A percentile compares a stretch with the other conserved stretches of the same genome.
Conservation (phyloP, 2,797 vertebrate genomes). For the Cheirogaleus major region DNA sequence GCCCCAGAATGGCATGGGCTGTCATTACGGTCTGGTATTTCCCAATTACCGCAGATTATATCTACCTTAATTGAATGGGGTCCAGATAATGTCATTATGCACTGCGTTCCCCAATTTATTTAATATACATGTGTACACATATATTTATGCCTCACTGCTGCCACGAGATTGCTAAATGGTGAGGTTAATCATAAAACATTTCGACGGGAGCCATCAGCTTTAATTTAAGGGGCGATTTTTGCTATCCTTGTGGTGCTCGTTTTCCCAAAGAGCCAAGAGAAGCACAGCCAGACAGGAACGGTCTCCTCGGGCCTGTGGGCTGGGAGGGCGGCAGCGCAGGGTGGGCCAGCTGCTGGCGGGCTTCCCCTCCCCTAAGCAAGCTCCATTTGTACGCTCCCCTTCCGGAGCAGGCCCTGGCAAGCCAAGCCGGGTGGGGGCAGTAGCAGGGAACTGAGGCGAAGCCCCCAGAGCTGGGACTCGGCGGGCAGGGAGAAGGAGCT, state of each 20-base stretch:
- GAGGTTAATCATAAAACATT: constrained; percentile 45
- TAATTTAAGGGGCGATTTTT: constrained; percentile 51
- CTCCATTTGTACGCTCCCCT: constrained; percentile 55
- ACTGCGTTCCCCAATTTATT: constrained; percentile 43
- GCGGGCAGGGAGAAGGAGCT: neutral
- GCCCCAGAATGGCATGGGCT: neutral
- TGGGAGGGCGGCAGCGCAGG: neutral
- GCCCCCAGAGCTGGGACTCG: constrained; percentile 51
- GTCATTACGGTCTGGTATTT: constrained; percentile 31
- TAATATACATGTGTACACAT: constrained; percentile 41
- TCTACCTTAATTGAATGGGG: constrained; percentile 48
- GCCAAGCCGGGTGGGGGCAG: neutral
- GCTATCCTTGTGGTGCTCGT: neutral
- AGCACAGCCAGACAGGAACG: neutral
- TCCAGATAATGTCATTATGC: constrained; percentile 62
- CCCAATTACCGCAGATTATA: constrained; percentile 44
- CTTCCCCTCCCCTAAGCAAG: constrained; percentile 2
- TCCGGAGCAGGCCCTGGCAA: neutral
- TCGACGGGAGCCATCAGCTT: constrained; percentile 29
- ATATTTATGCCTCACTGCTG: constrained; percentile 54
- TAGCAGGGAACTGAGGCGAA: neutral
- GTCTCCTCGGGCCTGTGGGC: neutral
- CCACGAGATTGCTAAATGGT: neutral
- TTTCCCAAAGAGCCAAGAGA: neutral
- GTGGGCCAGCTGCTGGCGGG: neutral